Evolutionary conservation across 2,888 invertebrate species (phyloP).

Genomic region (Nemotelus nigrinus): DNA sequence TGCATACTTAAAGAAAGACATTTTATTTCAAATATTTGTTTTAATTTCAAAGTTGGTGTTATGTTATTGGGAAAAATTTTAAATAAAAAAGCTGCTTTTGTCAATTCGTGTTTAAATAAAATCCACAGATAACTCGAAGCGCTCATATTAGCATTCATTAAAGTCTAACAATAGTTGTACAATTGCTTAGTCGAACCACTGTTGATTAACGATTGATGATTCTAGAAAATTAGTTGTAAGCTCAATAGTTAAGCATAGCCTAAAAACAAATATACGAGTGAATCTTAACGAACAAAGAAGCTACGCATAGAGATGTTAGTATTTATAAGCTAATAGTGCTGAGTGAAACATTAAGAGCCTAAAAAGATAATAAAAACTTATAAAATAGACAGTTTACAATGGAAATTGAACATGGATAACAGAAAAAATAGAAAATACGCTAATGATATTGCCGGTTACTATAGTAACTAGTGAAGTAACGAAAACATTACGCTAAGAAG

Average conservation of each 20-base stretch:
- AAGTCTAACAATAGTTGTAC: too few relatives aligned
- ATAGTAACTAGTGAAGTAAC: conserved; percentile 28
- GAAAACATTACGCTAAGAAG: conserved; percentile 27
- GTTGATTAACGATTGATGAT: background rate
- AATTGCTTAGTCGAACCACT: too few relatives aligned
- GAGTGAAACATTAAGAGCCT: conserved; percentile 34
- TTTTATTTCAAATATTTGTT: too few relatives aligned
- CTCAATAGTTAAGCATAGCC: conserved; percentile 35
- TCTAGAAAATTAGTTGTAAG: conserved; percentile 4
- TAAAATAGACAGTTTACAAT: conserved; percentile 5
- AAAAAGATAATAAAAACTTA: conserved; percentile 38
- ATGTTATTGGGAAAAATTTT: too few relatives aligned
- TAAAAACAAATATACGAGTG: background rate
- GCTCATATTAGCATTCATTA: too few relatives aligned
- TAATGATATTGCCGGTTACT: conserved; percentile 21
- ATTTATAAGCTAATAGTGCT: conserved; percentile 4
- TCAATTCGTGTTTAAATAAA: too few relatives aligned
- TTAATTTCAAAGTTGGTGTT: too few relatives aligned
- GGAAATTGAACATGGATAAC: background rate
- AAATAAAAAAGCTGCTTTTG: too few relatives aligned
- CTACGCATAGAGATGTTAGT: background rate
- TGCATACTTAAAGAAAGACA: too few relatives aligned
- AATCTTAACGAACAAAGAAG: background rate
- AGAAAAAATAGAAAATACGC: conserved; percentile 17
- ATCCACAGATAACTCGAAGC: too few relatives aligned